Evolutionary conservation across 1,140 invertebrate species (phyloP).

Genomic region (Drosophila melanogaster): DNA sequence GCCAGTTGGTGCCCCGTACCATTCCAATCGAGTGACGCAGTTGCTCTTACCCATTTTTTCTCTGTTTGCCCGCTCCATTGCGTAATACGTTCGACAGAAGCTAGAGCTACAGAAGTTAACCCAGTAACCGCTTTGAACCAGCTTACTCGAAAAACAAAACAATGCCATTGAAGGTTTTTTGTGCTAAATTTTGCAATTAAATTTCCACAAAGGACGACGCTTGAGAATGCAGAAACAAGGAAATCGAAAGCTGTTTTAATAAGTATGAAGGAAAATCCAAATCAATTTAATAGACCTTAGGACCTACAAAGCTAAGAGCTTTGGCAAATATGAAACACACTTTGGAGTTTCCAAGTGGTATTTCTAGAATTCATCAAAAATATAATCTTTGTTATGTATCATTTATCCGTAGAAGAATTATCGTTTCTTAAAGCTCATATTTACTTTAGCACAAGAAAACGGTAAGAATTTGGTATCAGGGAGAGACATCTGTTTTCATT

Average conservation of each 20-base stretch:
- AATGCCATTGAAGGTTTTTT: conserved; percentile 7
- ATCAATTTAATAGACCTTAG: neutral
- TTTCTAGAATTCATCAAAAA: neutral
- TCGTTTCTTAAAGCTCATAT: neutral
- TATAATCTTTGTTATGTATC: neutral
- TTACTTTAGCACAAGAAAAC: neutral
- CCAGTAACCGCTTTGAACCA: conserved; percentile 21
- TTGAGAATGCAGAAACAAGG: too few species aligned
- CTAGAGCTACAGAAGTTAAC: conserved; percentile 17
- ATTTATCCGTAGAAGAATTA: neutral
- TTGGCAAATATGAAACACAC: conserved; percentile 1
- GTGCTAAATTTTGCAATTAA: neutral
- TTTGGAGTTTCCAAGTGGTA: conserved; percentile 1
- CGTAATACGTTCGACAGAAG: conserved; percentile 44
- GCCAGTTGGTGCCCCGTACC: conserved; percentile 42
- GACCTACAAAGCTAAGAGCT: too few species aligned
- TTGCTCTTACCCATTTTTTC: conserved; percentile 50
- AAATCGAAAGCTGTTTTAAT: neutral
- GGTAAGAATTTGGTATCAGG: conserved; percentile 3
- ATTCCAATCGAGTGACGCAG: conserved; percentile 60
- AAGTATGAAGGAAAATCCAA: too few species aligned
- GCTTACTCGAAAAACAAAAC: conserved; percentile 32
- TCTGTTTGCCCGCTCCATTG: conserved; percentile 59
- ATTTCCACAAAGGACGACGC: neutral
- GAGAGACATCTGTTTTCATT: conserved; percentile 15